Base-by-base conservation (phyloP, 2,797 vertebrate species). In the Triplophysa bombifrons region DNA sequence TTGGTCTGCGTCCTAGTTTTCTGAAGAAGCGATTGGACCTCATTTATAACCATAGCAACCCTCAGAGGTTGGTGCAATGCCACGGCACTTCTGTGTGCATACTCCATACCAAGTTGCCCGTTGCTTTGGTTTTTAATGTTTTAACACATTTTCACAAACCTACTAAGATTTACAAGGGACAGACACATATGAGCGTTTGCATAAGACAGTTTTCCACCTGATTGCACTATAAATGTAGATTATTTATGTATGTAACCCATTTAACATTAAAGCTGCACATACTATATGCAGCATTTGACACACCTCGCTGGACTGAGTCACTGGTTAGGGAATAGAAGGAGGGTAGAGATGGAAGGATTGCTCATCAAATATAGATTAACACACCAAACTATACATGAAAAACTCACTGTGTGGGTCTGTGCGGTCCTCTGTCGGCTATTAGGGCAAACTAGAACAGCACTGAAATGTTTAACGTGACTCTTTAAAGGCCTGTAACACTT, bases 281-380 rank as follows among this genome's bases (percentile, higher is more conserved):
- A 25, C 25, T 25, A 3, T 27, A 12, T 27, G 53, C 41, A 22
- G 55, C 27, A 7, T 60, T 27, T 12, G 9, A 63, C 16, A 34
- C 60, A 66, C n/a, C n/a, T 69, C 34, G 13, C 20, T 51, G 25
- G 5, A n/a, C 27, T 17, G 46, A 72, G 44, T 72, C 74, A 48
- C 25, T 86, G 70, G 86, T 72, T 72, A 44, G 66, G 83, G 69
- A 79, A 78, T 69, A 63, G 30, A 70, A 56, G 51, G 38, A 66
- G 60, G 81, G 74, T 10, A 74, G 75, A 76, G 41, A 56, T 80
- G 14, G 17, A 51, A 55, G 55, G 81, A 71, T 72, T 34, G 68
- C 50, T 56, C 85, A 88, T 92, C 65, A 83, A 91, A 92, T 89
- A 91, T 93, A 87, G 76, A 92, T 87, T 70, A 30, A 14, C 81